Evolutionary conservation across 2,113 vertebrate genomes (phyloP), one percentile per base, ranked within the genome.

Genomic region (Corydoras sp.): DNA sequence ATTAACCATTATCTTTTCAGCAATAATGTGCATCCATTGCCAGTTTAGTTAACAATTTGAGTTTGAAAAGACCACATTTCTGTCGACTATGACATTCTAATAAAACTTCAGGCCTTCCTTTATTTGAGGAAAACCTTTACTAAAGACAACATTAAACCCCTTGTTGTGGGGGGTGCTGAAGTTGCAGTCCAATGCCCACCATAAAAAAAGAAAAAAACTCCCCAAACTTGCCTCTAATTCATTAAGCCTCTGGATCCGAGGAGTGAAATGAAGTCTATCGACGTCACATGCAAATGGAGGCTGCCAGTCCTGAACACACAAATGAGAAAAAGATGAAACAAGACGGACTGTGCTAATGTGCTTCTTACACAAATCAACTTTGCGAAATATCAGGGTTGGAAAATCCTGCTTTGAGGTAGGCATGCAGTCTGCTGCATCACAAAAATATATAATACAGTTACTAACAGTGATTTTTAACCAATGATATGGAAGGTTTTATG

Each of bases 251-350:
- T 99, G 97, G 86, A 99, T 97, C 61, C 97, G 89, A 0, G 97
- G 97, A 5, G 96, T 98, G 80, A 99, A 99, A 85, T 96, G 96
- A 80, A 99, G 94, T 80, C 91, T 94, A 87, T 99, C 97, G 0
- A 98, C 94, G 77, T 99, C 96, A 55, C 95, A 98, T 0, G 97
- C 96, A 67, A 99, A 99, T 0, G 97, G 97, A 62, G 97, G 97
- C 80, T 98, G 96, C 97, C 97, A 99, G 24, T 94, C 94, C 97
- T 99, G 76, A 77, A 84, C 30, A 78, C 51, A 56, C 72, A 84
- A 84, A 14, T 77, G 64, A 77, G 8, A 24, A 50, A 12, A 67
- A 30, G 62, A 68, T 51, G 54, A 74, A 67, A 74, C 58, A 53
- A 66, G 61, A 62, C 31, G 68, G 56, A 68, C 12, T 35, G 31